Evolutionary conservation across 2,113 vertebrate genomes (phyloP), one percentile per base, ranked within the genome.

Genomic region (Pterocles orientalis): DNA sequence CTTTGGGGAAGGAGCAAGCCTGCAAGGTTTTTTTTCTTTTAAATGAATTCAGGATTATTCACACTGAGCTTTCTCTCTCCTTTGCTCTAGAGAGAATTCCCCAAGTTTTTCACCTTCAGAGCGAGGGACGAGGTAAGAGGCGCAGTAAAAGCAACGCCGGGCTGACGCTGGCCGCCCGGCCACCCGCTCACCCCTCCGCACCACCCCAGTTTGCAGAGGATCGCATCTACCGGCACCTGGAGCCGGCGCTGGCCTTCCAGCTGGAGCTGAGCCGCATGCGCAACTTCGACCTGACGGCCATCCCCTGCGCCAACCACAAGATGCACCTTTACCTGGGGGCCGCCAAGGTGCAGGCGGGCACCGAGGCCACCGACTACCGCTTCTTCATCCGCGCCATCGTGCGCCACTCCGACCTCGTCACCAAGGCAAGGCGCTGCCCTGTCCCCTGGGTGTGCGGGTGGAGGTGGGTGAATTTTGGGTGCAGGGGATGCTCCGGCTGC

Each of bases 91-190:
- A 99, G 98, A 98, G 99, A 99, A 97, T 99, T 99, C 95, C 99
- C 99, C 0, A 99, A 99, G 97, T 99, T 99, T 96, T 99, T 99
- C 97, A 99, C 99, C 0, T 99, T 99, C 97, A 98, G 99, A 98
- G 99, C 99, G n/a, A 98, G 99, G 97, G 99, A 99, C 0, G 96
- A 98, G 98, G 99, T 99, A 95, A 89, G 98, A 48, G 29, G 6
- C 0, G 3, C 0, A 0, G 14, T 3, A 6, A 6, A 39, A 45
- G 56, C 10, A 9, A 65, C 26, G 14, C 8, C 1, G 2, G 1
- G 3, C 0, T 0, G 5, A 19, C 0, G 1, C 33, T 0, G 3
- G 18, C 29, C 24, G 15, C 2, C 3, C 0, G 0, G 17, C 26
- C 2, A 1, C 33, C 24, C 14, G 4, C 82, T 90, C 69, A 62